Evolutionary conservation across 2,113 vertebrate genomes (phyloP).

Genomic region (Mellivora capensis): DNA sequence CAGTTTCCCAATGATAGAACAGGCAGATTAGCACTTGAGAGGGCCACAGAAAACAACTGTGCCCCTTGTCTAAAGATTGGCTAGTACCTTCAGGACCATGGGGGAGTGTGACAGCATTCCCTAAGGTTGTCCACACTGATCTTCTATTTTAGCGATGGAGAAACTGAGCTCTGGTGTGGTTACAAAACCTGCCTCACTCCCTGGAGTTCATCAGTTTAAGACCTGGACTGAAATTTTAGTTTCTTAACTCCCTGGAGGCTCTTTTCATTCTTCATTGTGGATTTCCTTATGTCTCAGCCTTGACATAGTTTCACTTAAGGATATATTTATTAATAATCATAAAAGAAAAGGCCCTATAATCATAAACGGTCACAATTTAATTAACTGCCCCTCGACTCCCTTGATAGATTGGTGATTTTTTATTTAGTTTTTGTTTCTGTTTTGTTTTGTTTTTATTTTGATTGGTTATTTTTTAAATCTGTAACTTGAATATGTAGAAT

Average conservation of each 20-base stretch:
- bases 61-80: neutral
- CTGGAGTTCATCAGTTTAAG: slow-evolving; percentile 2
- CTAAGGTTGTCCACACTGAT: neutral
- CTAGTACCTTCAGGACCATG: neutral
- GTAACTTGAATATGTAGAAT: neutral
- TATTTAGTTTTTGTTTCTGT: neutral
- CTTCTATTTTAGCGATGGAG: neutral
- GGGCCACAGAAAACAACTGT: neutral
- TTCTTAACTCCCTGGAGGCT: neutral
- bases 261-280: neutral
- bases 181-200: neutral
- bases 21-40: neutral
- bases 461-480: neutral
- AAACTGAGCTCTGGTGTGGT: neutral
- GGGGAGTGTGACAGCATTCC: neutral
- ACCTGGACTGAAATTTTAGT: slow-evolving; percentile 1
- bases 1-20: neutral
- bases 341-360: neutral
- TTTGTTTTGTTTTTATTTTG: neutral
- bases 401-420: neutral
- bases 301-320: neutral
- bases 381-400: neutral
- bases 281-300: neutral
- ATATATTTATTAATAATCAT: neutral
- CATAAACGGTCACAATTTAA: neutral